A percentile compares a stretch with the other conserved stretches of the same genome.
Evolutionary conservation across 2,797 vertebrate species (phyloP).

Genomic region (Propithecus deckenii): DNA sequence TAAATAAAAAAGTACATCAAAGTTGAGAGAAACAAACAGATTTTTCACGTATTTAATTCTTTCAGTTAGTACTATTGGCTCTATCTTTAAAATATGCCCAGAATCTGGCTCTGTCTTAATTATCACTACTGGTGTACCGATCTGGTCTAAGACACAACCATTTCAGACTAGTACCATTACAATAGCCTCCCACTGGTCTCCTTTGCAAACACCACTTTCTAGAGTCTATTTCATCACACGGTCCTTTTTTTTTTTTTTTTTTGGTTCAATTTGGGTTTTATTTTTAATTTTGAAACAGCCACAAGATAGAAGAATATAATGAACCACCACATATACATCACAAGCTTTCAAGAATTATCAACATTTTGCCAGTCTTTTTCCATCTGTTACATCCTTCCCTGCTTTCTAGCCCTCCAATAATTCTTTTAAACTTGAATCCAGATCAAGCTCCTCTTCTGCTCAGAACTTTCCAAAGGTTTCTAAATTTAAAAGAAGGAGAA

Average conservation of each 20-base stretch:
- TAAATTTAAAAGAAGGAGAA: no score
- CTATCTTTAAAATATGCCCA: neutral
- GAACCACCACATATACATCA: no score
- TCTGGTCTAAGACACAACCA: neutral
- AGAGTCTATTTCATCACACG: neutral
- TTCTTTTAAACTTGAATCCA: no score
- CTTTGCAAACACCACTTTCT: neutral
- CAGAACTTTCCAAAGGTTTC: no score
- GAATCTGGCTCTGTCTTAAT: neutral
- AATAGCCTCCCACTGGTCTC: neutral
- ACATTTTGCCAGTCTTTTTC: no score
- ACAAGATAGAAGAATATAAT: no score
- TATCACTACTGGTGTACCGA: neutral
- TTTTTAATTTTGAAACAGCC: no score
- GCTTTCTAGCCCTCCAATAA: no score
- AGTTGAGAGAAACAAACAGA: neutral
- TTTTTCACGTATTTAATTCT: neutral
- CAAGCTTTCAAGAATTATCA: no score
- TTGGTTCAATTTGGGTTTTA: no score
- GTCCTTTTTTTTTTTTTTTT: neutral
- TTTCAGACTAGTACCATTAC: neutral
- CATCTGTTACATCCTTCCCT: no score
- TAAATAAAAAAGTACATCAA: neutral
- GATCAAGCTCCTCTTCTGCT: no score
- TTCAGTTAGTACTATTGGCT: neutral